Evolutionary conservation across 2,113 vertebrate genomes (phyloP).

Genomic region (Uropsilus gracilis): DNA sequence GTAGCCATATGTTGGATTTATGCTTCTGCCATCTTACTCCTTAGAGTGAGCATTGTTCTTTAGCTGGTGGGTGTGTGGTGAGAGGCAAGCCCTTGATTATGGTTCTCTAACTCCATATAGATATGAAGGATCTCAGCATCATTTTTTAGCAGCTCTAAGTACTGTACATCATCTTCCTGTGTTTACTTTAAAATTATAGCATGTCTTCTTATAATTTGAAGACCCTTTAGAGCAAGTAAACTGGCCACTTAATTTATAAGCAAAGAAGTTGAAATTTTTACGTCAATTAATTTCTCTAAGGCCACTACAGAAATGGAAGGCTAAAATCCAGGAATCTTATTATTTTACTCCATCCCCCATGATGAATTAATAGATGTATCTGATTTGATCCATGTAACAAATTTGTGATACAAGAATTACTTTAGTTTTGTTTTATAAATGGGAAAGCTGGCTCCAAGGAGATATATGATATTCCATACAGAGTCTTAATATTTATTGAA

Average conservation of each 20-base stretch:
- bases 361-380: background rate
- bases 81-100: background rate
- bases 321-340: background rate
- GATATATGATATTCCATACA: background rate
- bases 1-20: background rate
- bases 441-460: background rate
- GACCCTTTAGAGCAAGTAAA: background rate
- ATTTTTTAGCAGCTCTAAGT: background rate
- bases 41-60: background rate
- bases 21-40: background rate
- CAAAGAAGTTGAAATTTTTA: background rate
- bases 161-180: background rate
- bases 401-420: background rate
- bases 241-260: background rate
- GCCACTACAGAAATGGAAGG: background rate
- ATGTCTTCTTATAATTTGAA: slow-evolving; percentile 13
- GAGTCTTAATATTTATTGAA: background rate
- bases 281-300: background rate
- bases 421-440: slow-evolving; percentile 16
- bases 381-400: background rate
- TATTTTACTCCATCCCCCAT: background rate
- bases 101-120: no score
- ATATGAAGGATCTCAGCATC: background rate
- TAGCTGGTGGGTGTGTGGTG: background rate
- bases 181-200: background rate